Conservation (phyloP, 2,113 vertebrate species). For the Carassius auratus region DNA sequence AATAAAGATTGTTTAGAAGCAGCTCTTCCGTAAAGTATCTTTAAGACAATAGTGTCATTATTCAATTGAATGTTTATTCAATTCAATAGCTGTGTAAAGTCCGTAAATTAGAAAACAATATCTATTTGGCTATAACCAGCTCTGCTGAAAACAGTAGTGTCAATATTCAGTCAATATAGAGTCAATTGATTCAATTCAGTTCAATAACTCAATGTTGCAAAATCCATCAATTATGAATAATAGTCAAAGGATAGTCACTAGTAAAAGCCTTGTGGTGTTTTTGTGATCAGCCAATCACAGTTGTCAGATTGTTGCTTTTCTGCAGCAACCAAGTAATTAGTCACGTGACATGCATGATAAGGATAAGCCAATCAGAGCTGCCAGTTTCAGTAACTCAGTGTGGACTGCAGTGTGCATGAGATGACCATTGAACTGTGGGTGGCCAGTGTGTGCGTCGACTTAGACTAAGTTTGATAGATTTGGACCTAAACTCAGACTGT, state of each 20-base stretch:
- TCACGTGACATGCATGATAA: neutral
- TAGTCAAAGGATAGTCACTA: neutral
- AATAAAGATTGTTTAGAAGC: neutral
- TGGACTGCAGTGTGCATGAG: neutral
- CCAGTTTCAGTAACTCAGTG: neutral
- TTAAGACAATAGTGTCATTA: too few species aligned
- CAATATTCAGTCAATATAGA: too few species aligned
- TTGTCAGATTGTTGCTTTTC: neutral
- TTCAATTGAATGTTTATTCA: too few species aligned
- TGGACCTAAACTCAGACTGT: conserved; percentile 29
- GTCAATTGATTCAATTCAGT: neutral
- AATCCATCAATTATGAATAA: neutral
- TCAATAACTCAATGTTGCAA: neutral
- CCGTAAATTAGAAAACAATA: too few species aligned
- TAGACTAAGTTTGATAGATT: conserved; percentile 14
- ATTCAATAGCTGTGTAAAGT: too few species aligned
- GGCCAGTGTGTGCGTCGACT: neutral
- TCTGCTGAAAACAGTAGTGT: too few species aligned
- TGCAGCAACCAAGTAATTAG: neutral
- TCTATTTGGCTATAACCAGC: neutral
- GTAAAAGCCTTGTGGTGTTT: neutral
- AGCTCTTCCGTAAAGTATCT: neutral
- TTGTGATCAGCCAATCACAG: neutral
- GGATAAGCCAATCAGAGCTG: neutral
- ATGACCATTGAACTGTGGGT: neutral